Base-by-base conservation (phyloP, 2,888 invertebrate genomes). In the Aspidiotus rigidus region DNA sequence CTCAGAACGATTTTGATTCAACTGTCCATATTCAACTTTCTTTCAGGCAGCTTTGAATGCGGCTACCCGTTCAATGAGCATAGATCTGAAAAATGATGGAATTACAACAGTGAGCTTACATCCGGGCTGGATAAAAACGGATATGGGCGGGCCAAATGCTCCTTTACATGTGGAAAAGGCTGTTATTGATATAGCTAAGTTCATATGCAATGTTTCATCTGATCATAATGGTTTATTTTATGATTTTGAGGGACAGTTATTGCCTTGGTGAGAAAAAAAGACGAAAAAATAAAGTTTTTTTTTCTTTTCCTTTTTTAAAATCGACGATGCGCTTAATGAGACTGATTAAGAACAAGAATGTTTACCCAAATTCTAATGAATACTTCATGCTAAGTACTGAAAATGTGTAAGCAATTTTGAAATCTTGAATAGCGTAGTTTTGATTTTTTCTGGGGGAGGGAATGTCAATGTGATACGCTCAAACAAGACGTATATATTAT, bases 81-180 rank as follows among this genome's bases (percentile, higher is more conserved):
- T 88, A 7, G 94, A 95, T 78, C 80, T 94, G 72, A 85, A 85
- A 76, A 82, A 83, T 54, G 84, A 87, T 74, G 83, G 85, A 59
- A 91, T 95, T 73, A 76, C 93, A 16, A 89, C 86, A 1, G 81
- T 86, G 0, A 82, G 76, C 69, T 77, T 95, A 71, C 93, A 94
- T 79, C 94, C 94, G 0, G 94, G 94, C 2, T 94, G 93, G 94
- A 92, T 94, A 8, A 85, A 86, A 77, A 95, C 94, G 0, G 88
- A 87, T 73, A 88, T 94, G 90, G 94, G 94, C 7, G 93, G 94
- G 7, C 78, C 82, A 54, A 86, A 84, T 73, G 94, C 93, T 0
- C 86, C 87, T 0, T 79, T 93, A 44, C 85, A 86, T 64, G 80
- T 90, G 1, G 83, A 86, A 39, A 82, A 84, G 1, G 87, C 90